A percentile compares a stretch with the other conserved stretches of the same genome.
Evolutionary conservation across 2,797 vertebrate species (phyloP).

Genomic region (Danio kyathit): DNA sequence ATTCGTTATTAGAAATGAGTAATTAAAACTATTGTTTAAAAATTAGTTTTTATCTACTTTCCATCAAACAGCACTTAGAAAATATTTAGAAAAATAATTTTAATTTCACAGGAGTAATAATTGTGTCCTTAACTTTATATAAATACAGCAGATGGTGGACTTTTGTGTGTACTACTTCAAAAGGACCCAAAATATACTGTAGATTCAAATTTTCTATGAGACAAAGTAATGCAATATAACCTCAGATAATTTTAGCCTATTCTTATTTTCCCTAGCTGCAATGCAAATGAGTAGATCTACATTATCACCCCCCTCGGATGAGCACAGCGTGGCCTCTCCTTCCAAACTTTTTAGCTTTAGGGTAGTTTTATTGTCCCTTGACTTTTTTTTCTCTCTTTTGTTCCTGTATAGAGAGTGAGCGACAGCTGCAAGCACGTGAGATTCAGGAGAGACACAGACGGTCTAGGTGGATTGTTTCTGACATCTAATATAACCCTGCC

Average conservation of each 20-base stretch:
- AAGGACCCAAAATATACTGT: conserved; percentile 2
- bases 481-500: conserved; percentile 57
- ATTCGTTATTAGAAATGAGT: too few species aligned
- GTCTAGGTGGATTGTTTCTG: conserved; percentile 51
- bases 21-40: too few species aligned
- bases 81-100: too few species aligned
- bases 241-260: conserved; percentile 11
- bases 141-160: too few species aligned
- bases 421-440: conserved; percentile 17
- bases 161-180: not conserved
- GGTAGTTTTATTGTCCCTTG: conserved; percentile 3
- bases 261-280: conserved; percentile 23
- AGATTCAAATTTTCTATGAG: conserved; percentile 20
- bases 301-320: conserved; percentile 7
- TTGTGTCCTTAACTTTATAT: too few species aligned
- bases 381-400: not conserved
- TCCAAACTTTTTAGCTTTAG: not conserved
- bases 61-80: too few species aligned
- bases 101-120: too few species aligned
- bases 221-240: conserved; percentile 12
- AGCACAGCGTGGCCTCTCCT: not conserved
- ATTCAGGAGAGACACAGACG: conserved; percentile 30
- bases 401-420: conserved; percentile 4
- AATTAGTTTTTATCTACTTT: too few species aligned
- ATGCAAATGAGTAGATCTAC: conserved; percentile 37